Base-by-base conservation (phyloP, 2,113 vertebrate species). In the Passer domesticus region DNA sequence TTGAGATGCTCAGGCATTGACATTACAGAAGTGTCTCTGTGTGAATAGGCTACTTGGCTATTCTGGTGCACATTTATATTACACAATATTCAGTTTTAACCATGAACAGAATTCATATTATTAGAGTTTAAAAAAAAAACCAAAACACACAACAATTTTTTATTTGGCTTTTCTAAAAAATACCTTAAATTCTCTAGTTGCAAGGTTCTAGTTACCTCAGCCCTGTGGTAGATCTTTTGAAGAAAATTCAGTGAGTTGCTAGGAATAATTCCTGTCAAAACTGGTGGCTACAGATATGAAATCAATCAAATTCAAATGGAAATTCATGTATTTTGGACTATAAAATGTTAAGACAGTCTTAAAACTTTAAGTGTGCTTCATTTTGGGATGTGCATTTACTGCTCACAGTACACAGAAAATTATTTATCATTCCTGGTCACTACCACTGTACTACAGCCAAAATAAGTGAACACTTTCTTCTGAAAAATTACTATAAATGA, bases 241-340 rank as follows among this genome's bases (percentile, higher is more conserved):
- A 82, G 12, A 68, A 47, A 67, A 68, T 24, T 49, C 35, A 53
- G 0, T 0, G 1, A 49, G 17, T 23, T 55, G 11, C 37, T 59
- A 15, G 1, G 2, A 69, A 15, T 24, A 67, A 46, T 18, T 63
- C 11, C 20, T 59, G 56, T 47, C 19, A 35, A 75, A 49, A 56
- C 7, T 30, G 17, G 8, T 15, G 16, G 33, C n/a, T 66, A 25
- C 2, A 22, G 16, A 21, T 31, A 53, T 0, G 11, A 59, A 64
- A 55, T 30, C 8, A n/a, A 49, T 8, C 41, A 58, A 67, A 56
- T 3, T 37, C 39, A 49, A 50, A 52, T 10, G 13, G 24, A 46
- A 52, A 69, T 27, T 7, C 1, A 28, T 0, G 0, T 35, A 20
- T 72, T 83, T 82, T n/a, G 12, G 8, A n/a, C 18, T 37, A 66